Base-by-base conservation (phyloP, 1,140 invertebrate genomes). In the Bombus waltoni region DNA sequence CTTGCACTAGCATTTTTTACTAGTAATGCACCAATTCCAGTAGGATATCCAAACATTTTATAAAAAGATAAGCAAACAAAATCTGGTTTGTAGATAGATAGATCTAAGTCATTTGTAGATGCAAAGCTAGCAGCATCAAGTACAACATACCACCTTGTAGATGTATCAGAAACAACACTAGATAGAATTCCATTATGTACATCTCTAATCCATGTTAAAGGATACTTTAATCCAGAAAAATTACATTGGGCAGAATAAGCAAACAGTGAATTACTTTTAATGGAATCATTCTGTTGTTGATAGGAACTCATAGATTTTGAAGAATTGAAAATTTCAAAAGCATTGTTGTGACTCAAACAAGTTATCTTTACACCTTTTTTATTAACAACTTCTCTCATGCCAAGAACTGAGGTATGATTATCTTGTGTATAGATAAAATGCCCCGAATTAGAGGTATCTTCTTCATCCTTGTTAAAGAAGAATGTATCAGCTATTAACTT, bases 11-110 rank as follows among this genome's bases (percentile, higher is more conserved):
- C 94, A 92, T 98, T 98, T 90, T 96, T 97, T 0, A 99, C 97
- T 73, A 99, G 91, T 6, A 99, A 94, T 62, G 98, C 98, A 47
- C 99, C 99, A 88, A 98, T 94, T n/a, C 98, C 99, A 82, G 98
- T 99, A 11, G 99, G 99, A 95, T 97, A 99, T 8, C 99, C 99
- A 96, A 99, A 99, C 92, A 99, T 98, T 96, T 99, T 99, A 95
- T 99, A 99, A 95, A 99, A 99, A 3, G 99, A 99, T 10, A 99
- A 62, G 75, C 97, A 97, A 0, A 99, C 96, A 96, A 99, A 99
- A 95, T 99, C 98, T 35, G 98, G 98, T 87, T 97, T 96, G 68
- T 95, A 96, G 25, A 92, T 83, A 1, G 96, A 96, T 68, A 99
- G 95, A 96, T 99, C 97, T 72, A 99, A 95, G 35, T 95, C 95